Evolutionary conservation across 2,113 vertebrate genomes (phyloP).

Genomic region (Ictalurus furcatus): DNA sequence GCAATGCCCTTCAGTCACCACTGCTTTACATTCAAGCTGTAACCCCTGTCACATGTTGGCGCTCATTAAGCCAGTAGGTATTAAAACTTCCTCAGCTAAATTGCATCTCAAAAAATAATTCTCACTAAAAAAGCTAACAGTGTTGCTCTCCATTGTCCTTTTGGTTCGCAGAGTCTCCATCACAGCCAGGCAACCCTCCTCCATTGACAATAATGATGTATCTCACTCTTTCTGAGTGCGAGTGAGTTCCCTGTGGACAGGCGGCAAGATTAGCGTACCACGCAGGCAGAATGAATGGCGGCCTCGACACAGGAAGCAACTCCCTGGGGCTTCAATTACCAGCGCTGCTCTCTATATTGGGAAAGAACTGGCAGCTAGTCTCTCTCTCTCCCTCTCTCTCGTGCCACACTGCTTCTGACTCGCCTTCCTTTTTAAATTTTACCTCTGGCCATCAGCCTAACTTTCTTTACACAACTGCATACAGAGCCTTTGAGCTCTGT

Average conservation of each 20-base stretch:
- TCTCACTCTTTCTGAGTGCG: conserved; percentile 26
- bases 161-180: conserved; percentile 1
- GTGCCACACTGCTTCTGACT: conserved; percentile 47
- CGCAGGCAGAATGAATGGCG: conserved; percentile 46
- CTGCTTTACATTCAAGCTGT: conserved; percentile 2
- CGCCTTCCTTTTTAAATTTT: conserved; percentile 59
- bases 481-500: not conserved
- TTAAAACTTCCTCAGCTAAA: not conserved
- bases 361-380: conserved; percentile 49
- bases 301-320: conserved; percentile 39
- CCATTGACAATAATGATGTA: conserved; percentile 36
- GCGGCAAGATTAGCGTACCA: conserved; percentile 26
- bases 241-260: conserved; percentile 22
- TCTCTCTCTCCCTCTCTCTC: conserved; percentile 28
- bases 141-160: not conserved
- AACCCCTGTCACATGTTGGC: not conserved
- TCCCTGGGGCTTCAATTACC: conserved; percentile 56
- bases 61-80: conserved; percentile 17
- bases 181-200: not conserved
- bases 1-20: not conserved
- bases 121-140: not conserved
- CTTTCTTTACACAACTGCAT: conserved; percentile 46
- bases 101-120: not conserved
- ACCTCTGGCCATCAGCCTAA: conserved; percentile 58
- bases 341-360: conserved; percentile 17